A percentile compares a stretch with the other conserved stretches of the same genome.
These are phyloP conservation scores for Delphinus delphis DNA, from an alignment of 2,113 vertebrate species.

Conservation along the genomic window DNA sequence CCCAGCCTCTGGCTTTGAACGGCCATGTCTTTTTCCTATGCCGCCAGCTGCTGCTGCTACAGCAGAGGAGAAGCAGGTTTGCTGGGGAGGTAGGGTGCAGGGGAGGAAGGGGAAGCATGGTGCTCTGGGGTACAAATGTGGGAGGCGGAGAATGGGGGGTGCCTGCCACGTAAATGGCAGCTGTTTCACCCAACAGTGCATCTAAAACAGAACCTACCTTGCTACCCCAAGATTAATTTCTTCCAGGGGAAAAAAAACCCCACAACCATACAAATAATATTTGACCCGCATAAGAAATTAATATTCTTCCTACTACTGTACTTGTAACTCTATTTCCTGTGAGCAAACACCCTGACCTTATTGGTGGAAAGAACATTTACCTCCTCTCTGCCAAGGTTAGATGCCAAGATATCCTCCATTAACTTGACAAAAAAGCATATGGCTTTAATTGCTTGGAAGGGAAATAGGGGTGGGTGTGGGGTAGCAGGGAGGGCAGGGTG, in stretches of 20 bases:
- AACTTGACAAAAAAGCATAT: slow-evolving; percentile 23
- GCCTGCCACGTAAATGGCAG: not conserved
- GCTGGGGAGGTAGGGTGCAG: not conserved
- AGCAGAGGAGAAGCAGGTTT: not conserved
- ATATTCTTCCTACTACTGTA: not conserved
- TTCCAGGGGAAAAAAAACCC: not conserved
- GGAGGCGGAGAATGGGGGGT: too few relatives aligned
- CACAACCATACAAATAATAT: not conserved
- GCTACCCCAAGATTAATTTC: not conserved
- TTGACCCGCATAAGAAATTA: slow-evolving; percentile 25
- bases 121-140: not conserved
- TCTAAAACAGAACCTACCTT: not conserved
- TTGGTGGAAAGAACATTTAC: slow-evolving; percentile 41
- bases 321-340: slow-evolving; percentile 34
- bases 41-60: not conserved
- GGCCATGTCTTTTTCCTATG: not conserved
- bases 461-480: not conserved
- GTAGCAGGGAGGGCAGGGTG: fast-evolving
- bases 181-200: not conserved
- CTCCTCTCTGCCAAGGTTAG: not conserved
- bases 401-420: slow-evolving; percentile 30
- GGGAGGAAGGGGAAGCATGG: fast-evolving
- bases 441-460: not conserved
- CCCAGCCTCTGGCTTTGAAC: not conserved
- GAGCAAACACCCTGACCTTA: slow-evolving; percentile 36